A percentile compares a stretch with the other conserved stretches of the same genome.
Conservation (phyloP, 2,113 vertebrate species). For the Salvator merianae region DNA sequence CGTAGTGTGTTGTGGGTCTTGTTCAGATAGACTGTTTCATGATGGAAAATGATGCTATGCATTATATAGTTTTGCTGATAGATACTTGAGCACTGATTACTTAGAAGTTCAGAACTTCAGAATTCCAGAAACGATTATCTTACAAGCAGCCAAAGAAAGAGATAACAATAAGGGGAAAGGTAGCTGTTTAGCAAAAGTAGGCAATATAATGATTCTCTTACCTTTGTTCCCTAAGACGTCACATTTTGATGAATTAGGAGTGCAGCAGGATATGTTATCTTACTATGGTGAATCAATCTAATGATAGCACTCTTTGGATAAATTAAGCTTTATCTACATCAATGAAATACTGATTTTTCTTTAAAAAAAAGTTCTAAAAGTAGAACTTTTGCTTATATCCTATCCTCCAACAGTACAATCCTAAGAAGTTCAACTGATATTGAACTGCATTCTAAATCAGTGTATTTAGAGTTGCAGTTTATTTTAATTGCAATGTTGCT, state of each 20-base stretch:
- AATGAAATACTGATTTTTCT: slow-evolving; percentile 49
- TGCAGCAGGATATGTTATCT: slow-evolving; percentile 1
- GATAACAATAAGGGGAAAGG: slow-evolving; percentile 16
- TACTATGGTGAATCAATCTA: slow-evolving; percentile 40
- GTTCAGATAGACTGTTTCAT: neutral
- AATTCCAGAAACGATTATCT: neutral
- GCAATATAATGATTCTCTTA: slow-evolving; percentile 30
- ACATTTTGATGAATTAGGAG: slow-evolving; percentile 22
- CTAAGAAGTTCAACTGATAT: too few species aligned
- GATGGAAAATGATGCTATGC: neutral
- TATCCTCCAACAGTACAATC: slow-evolving; percentile 25
- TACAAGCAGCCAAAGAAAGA: neutral
- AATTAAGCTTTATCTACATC: slow-evolving; percentile 39
- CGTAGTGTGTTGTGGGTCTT: neutral
- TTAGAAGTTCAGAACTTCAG: neutral
- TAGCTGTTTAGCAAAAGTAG: neutral
- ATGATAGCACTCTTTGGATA: slow-evolving; percentile 33
- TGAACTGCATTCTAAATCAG: neutral
- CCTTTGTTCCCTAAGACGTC: neutral
- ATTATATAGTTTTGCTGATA: neutral
- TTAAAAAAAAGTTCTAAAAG: neutral
- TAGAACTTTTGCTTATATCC: slow-evolving; percentile 1
- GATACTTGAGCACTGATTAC: neutral
- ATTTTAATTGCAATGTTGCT: neutral
- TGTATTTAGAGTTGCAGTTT: neutral